A percentile compares a stretch with the other conserved stretches of the same genome.
phyloP scores from a whole-genome alignment of 2,888 invertebrate genomes.

The Lordiphosa fenestrarum region DNA sequence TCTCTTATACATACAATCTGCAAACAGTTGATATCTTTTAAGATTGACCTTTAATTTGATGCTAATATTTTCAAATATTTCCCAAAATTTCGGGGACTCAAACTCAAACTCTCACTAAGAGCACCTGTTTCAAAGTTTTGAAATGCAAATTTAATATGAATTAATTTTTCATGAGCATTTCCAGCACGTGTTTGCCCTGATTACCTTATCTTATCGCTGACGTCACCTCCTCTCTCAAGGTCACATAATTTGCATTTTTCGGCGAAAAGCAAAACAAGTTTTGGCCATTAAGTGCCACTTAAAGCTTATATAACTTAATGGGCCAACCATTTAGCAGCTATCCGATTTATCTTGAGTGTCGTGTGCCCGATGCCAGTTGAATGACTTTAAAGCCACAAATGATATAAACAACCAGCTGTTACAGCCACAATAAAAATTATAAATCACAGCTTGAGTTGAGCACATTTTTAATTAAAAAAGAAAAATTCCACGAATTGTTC shows the following conservation, averaged over 20 bases:
- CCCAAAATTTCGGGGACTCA: too few relatives aligned
- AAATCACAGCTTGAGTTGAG: conserved; percentile 58
- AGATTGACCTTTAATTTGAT: too few relatives aligned
- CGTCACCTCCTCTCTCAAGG: conserved; percentile 3
- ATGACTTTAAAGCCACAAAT: conserved; percentile 20
- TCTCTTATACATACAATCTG: too few relatives aligned
- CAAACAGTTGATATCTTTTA: too few relatives aligned
- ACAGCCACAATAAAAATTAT: conserved; percentile 51
- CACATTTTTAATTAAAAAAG: conserved; percentile 56
- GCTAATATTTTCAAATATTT: too few relatives aligned
- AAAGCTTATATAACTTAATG: conserved; percentile 48
- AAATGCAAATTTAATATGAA: too few relatives aligned
- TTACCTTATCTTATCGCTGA: conserved; percentile 10
- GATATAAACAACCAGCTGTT: conserved; percentile 20
- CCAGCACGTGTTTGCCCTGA: conserved; percentile 1
- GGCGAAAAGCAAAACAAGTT: conserved; percentile 22
- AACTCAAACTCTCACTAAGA: too few relatives aligned
- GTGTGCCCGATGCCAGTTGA: conserved; percentile 46
- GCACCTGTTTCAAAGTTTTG: too few relatives aligned
- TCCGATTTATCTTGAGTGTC: conserved; percentile 31
- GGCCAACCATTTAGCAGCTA: conserved; percentile 34
- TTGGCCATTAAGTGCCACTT: conserved; percentile 48
- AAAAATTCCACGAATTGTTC: conserved; percentile 37
- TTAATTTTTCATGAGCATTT: background rate
- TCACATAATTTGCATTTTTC: conserved; percentile 21